Percentiles rank a stretch among this genome's conserved stretches.
Conservation (phyloP, 2,888 invertebrate genomes). For the Dendrolimus houi region DNA sequence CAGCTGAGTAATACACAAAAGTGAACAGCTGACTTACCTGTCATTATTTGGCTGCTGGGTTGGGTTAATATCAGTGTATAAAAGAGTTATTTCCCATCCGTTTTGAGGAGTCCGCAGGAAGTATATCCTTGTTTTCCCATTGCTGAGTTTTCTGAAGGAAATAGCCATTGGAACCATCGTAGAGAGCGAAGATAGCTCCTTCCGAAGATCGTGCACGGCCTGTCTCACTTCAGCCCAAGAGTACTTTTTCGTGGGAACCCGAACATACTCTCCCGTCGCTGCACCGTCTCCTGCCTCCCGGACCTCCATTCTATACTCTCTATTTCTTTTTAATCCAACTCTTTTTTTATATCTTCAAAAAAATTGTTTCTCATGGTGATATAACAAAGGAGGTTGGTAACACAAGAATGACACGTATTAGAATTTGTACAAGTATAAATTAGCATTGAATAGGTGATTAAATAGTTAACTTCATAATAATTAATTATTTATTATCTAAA, state of each 20-base stretch:
- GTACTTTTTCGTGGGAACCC: conserved; percentile 55
- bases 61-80: conserved; percentile 89
- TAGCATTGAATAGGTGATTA: neutral
- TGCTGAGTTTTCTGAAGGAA: conserved; percentile 85
- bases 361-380: conserved; percentile 40
- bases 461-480: neutral
- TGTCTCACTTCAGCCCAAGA: conserved; percentile 89
- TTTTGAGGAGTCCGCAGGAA: conserved; percentile 92
- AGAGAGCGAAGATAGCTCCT: conserved; percentile 85
- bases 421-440: conserved; percentile 14
- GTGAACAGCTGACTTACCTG: conserved; percentile 32
- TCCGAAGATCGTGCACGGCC: conserved; percentile 87
- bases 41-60: conserved; percentile 73
- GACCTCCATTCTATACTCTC: conserved; percentile 51
- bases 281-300: conserved; percentile 68
- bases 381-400: conserved; percentile 20
- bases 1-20: no score
- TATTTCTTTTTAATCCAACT: conserved; percentile 24
- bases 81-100: conserved; percentile 92
- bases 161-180: conserved; percentile 90
- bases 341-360: conserved; percentile 18
- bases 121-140: conserved; percentile 90
- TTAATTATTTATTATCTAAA: neutral
- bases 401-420: conserved; percentile 1
- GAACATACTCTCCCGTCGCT: conserved; percentile 52